Evolutionary conservation across 2,113 vertebrate species (phyloP).

Genomic region (Sterna hirundo): DNA sequence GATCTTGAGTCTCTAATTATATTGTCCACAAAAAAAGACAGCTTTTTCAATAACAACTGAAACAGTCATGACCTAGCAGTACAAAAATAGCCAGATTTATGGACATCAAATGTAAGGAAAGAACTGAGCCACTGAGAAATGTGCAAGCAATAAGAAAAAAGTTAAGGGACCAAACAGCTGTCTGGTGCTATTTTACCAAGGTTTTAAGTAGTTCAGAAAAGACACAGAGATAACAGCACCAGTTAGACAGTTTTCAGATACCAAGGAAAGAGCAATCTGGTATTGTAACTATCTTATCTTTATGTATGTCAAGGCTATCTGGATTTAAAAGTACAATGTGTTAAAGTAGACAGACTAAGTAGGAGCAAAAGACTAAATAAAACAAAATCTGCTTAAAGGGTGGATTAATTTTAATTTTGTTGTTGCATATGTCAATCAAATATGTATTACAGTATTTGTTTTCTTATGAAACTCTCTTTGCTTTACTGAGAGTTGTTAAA

Average conservation of each 20-base stretch:
- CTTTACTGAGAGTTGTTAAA: background rate
- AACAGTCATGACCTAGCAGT: background rate
- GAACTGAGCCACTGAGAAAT: background rate
- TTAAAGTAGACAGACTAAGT: background rate
- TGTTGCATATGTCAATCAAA: background rate
- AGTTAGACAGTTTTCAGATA: background rate
- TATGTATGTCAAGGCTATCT: background rate
- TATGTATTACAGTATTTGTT: background rate
- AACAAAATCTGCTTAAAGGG: background rate
- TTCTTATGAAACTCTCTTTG: background rate
- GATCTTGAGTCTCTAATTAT: conserved; percentile 10
- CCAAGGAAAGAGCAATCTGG: background rate
- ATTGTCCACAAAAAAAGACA: background rate
- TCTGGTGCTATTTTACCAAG: background rate
- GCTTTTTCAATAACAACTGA: background rate
- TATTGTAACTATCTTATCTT: background rate
- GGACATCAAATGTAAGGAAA: background rate
- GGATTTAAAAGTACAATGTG: background rate
- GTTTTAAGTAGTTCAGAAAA: background rate
- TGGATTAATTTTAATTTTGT: background rate
- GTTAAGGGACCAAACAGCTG: background rate
- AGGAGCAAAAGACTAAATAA: background rate
- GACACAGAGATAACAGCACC: background rate
- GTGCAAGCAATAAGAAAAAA: background rate
- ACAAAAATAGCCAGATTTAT: conserved; percentile 13